Base-by-base conservation (phyloP, 2,113 vertebrate genomes). In the Cyprinodon tularosa region DNA sequence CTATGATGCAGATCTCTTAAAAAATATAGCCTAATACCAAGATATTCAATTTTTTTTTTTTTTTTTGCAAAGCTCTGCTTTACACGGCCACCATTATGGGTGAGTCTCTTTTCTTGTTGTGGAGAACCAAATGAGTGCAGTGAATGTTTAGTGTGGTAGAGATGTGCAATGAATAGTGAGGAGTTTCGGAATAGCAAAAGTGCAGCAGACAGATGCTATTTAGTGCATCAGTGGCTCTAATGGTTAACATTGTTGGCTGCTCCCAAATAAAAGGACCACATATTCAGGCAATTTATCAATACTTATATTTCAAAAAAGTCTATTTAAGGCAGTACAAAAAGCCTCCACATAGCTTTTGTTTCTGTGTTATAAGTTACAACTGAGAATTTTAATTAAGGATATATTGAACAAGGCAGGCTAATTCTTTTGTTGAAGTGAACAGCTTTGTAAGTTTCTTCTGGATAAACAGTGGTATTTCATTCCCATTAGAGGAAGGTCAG, bases 401-500 rank as follows among this genome's bases (percentile, higher is more conserved):
- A 90, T 78, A 77, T 82, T 65, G 69, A 75, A 81, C 68, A 87
- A 83, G 17, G 84, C 75, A 63, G 47, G 68, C 77, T 84, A 57
- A 76, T 83, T 59, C 72, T 80, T 88, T 66, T 81, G 88, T 75
- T 63, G 40, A 65, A 76, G 66, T 66, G 81, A 83, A 89, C 77
- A 71, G 77, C 74, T 84, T 76, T 76, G 76, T 88, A 77, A 85
- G 79, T 90, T 89, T 88, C 76, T 76, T 78, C 81, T 59, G 73
- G 64, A 76, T 90, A 90, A 91, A 93, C 89, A 91, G 86, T 92
- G 90, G 68, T 78, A 39, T 77, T 37, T 71, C 68, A 76, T 76
- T 87, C 86, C 87, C 89, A 77, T 42, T 86, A 90, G 90, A 86
- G 78, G 89, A 85, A 86, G 80, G 90, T 89, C 84, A 83, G 91